These are phyloP conservation scores for Xerus rutilus DNA, from an alignment of 2,797 vertebrate genomes.

Conservation along the genomic window DNA sequence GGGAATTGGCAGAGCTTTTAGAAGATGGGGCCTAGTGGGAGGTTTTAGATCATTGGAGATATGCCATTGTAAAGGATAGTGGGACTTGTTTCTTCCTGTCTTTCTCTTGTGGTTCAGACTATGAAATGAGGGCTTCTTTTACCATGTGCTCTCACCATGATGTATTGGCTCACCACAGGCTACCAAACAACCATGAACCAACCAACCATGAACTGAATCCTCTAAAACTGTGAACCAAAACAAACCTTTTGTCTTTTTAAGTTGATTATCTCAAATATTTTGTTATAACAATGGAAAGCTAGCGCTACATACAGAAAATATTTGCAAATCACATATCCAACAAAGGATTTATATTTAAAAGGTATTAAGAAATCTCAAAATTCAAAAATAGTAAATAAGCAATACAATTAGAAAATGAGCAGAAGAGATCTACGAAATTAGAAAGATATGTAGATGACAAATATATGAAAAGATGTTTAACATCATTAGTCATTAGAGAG, in stretches of 20 bases:
- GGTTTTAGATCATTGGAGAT: not conserved
- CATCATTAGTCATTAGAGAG: not conserved
- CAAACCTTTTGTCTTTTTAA: not conserved
- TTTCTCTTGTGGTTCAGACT: not conserved
- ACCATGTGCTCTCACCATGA: too few species aligned
- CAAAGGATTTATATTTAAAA: not conserved
- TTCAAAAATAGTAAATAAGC: not conserved
- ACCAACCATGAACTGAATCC: not conserved
- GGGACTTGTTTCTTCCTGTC: not conserved
- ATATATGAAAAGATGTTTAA: not conserved
- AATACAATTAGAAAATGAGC: not conserved
- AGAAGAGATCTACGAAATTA: not conserved
- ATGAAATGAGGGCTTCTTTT: not conserved
- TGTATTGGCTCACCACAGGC: too few species aligned
- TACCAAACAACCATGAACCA: not conserved
- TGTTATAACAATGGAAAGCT: too few species aligned
- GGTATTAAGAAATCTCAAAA: slow-evolving; percentile 13
- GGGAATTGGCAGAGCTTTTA: not conserved
- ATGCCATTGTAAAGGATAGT: too few species aligned
- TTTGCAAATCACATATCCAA: not conserved
- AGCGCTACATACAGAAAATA: not conserved
- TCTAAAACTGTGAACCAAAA: not conserved
- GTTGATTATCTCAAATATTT: not conserved
- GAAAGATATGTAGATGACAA: not conserved
- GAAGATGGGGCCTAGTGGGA: not conserved